These are phyloP conservation scores for Micronisus gabar DNA, from an alignment of 2,113 vertebrate genomes.

Conservation along the genomic window DNA sequence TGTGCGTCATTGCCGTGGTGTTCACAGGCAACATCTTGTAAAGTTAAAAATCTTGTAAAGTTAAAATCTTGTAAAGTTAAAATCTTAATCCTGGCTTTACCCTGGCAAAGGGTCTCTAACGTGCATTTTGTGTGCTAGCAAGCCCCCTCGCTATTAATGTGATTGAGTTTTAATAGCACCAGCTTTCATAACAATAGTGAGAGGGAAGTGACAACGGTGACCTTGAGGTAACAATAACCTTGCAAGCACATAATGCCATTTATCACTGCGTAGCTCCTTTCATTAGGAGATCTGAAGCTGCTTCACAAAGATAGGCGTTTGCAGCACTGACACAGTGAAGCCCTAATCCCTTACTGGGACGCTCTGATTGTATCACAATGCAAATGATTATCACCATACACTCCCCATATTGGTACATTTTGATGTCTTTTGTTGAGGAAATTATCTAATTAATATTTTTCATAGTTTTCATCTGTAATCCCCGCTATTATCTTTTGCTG, in stretches of 20 bases:
- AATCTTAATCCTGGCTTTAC: background rate
- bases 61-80: background rate
- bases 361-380: background rate
- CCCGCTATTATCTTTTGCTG: background rate
- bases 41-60: background rate
- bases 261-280: conserved; percentile 21
- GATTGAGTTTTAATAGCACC: background rate
- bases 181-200: background rate
- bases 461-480: conserved; percentile 31
- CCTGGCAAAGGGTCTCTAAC: background rate
- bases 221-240: conserved; percentile 48
- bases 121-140: background rate
- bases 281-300: conserved; percentile 44
- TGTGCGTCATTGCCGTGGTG: background rate
- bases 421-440: conserved; percentile 28
- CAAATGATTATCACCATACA: background rate
- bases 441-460: conserved; percentile 46
- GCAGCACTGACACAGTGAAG: background rate
- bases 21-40: background rate
- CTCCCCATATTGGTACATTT: background rate
- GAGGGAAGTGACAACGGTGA: background rate
- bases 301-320: conserved; percentile 11
- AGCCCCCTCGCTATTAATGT: background rate
- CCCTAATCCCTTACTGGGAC: conserved; percentile 22
- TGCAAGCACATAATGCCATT: conserved; percentile 11